These are phyloP conservation scores for Cliona cf. orientalis DNA, from an alignment of 37 sponge, comb jelly and placozoan genomes.

Conservation along the genomic window DNA sequence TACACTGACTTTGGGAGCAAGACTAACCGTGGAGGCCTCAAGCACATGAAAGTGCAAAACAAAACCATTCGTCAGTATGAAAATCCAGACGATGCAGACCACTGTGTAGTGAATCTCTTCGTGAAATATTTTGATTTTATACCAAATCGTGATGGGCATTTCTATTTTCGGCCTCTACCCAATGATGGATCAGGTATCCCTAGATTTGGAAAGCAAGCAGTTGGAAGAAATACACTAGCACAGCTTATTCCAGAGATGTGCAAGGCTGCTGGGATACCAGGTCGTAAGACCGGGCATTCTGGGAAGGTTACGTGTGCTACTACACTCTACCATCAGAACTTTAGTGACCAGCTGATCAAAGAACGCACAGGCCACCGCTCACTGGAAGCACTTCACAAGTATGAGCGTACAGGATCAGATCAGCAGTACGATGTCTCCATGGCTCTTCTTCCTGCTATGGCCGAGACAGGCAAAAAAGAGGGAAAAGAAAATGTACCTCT, in stretches of 20 bases:
- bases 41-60: conserved; percentile 27
- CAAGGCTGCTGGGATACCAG: conserved; percentile 31
- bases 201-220: conserved; percentile 20
- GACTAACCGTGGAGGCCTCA: conserved; percentile 49
- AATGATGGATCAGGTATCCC: conserved; percentile 23
- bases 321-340: conserved; percentile 8
- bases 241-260: conserved; percentile 34
- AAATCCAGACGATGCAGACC: conserved; percentile 20
- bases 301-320: conserved; percentile 35
- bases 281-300: conserved; percentile 28
- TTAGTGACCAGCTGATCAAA: conserved; percentile 22
- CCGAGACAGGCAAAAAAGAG: background rate
- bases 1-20: conserved; percentile 35
- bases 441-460: conserved; percentile 30
- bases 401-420: conserved; percentile 34
- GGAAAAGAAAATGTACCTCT: background rate
- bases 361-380: conserved; percentile 29
- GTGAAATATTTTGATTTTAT: background rate
- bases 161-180: conserved; percentile 33
- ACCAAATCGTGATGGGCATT: background rate
- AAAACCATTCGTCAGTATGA: conserved; percentile 30
- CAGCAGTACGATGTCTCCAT: conserved; percentile 24
- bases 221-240: conserved; percentile 20
- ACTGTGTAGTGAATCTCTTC: conserved; percentile 41
- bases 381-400: conserved; percentile 33